Percentiles rank a stretch among this genome's conserved stretches.
These are phyloP conservation scores for Thamnophis elegans DNA, from an alignment of 2,797 vertebrate genomes.

Conservation along the genomic window DNA sequence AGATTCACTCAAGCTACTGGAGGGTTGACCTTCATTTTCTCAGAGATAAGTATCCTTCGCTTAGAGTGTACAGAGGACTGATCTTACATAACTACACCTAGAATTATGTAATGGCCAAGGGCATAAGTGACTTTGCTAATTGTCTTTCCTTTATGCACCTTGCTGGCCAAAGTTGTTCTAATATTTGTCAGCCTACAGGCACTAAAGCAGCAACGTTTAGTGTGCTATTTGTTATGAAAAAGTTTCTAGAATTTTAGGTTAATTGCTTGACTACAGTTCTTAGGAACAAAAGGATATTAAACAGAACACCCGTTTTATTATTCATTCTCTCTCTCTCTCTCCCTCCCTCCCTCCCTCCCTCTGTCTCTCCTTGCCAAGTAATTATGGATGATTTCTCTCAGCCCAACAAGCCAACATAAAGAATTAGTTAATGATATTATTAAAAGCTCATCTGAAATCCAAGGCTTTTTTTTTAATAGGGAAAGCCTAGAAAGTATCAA, in stretches of 20 bases:
- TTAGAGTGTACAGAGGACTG: background rate
- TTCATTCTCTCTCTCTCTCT: slow-evolving; percentile 45
- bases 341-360: slow-evolving; percentile 42
- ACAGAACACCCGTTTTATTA: slow-evolving; percentile 35
- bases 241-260: background rate
- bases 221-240: background rate
- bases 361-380: slow-evolving; percentile 46
- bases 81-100: background rate
- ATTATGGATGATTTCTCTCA: slow-evolving; percentile 40
- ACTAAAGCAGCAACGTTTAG: slow-evolving; percentile 6
- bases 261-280: background rate
- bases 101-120: background rate
- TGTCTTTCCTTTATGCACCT: background rate
- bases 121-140: background rate
- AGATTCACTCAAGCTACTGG: background rate
- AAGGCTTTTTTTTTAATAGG: slow-evolving; percentile 37
- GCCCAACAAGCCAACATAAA: slow-evolving; percentile 60
- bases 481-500: slow-evolving; percentile 44
- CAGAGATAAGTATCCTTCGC: background rate
- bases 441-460: slow-evolving; percentile 52
- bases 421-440: slow-evolving; percentile 62
- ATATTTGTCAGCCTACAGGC: slow-evolving; percentile 24
- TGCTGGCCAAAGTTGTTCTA: background rate
- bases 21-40: slow-evolving; percentile 1
- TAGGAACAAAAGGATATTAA: slow-evolving; percentile 35